A percentile compares a stretch with the other conserved stretches of the same genome.
These are phyloP conservation scores for Drosophila obscura DNA, from an alignment of 1,140 invertebrate species.

Conservation along the genomic window DNA sequence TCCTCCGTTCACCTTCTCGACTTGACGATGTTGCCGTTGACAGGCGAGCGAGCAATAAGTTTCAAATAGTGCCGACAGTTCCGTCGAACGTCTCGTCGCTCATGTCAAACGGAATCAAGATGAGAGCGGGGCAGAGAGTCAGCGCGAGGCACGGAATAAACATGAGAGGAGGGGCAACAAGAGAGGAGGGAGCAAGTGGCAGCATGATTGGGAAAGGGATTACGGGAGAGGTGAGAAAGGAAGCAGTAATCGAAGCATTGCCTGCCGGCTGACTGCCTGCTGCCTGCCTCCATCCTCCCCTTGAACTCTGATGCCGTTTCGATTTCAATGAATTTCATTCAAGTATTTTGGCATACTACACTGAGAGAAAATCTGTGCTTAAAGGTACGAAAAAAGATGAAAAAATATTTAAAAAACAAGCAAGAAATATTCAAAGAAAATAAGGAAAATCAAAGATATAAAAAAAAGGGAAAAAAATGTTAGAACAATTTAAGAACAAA, in stretches of 20 bases:
- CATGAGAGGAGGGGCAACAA: background rate
- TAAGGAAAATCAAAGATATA: background rate
- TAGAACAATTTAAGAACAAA: background rate
- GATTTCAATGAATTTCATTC: slow-evolving; percentile 58
- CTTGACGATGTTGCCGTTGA: slow-evolving; percentile 58
- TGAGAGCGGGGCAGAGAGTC: slow-evolving; percentile 4
- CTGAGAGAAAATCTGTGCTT: slow-evolving; percentile 14
- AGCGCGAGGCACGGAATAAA: too few relatives aligned
- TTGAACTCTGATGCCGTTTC: slow-evolving; percentile 31
- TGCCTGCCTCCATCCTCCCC: background rate
- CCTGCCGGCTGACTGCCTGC: background rate
- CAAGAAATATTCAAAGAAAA: background rate
- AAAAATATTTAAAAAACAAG: background rate
- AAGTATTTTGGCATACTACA: slow-evolving; percentile 46
- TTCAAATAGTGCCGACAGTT: slow-evolving; percentile 67
- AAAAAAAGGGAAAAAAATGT: background rate
- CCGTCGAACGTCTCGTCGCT: slow-evolving; percentile 48
- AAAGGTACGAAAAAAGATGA: background rate
- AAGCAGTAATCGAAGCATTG: slow-evolving; percentile 20
- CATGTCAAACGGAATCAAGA: slow-evolving; percentile 62
- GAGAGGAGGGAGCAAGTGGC: too few relatives aligned
- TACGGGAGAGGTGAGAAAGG: background rate
- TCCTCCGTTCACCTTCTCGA: slow-evolving; percentile 13
- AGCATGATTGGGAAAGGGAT: slow-evolving; percentile 6
- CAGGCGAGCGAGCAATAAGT: slow-evolving; percentile 71